Conservation (phyloP, 2,113 vertebrate genomes). For the Daboia siamensis region DNA sequence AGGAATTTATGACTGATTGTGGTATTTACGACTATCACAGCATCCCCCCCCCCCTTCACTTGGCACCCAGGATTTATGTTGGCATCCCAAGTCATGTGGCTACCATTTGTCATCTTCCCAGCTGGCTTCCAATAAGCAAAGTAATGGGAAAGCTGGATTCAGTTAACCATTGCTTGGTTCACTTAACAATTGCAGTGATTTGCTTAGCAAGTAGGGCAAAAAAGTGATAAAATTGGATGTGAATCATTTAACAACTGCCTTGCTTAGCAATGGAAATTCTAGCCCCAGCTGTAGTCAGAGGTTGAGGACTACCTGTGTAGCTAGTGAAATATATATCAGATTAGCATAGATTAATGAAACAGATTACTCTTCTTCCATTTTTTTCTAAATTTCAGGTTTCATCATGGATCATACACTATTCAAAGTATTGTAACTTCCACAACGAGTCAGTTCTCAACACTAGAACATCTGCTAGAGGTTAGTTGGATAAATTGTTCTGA, state of each 20-base stretch:
- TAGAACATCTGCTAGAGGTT: slow-evolving; percentile 83
- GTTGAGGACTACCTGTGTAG: background rate
- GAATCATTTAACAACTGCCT: background rate
- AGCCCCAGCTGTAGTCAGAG: background rate
- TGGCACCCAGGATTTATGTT: background rate
- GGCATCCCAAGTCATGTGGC: background rate
- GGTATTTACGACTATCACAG: background rate
- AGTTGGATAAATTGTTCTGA: slow-evolving; percentile 43
- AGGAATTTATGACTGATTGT: background rate
- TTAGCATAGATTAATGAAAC: background rate
- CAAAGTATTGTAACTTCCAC: slow-evolving; percentile 80
- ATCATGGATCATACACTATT: slow-evolving; percentile 82
- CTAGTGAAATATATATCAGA: background rate
- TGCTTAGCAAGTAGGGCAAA: background rate
- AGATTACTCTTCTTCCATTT: slow-evolving; percentile 27
- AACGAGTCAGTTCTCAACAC: slow-evolving; percentile 86
- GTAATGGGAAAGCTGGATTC: background rate
- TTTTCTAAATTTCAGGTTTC: slow-evolving; percentile 75
- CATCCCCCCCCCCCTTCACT: background rate
- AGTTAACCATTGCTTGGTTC: background rate
- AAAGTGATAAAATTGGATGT: background rate
- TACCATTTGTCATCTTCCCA: background rate
- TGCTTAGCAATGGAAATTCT: background rate
- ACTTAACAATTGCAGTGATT: background rate
- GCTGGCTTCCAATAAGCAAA: background rate